A percentile compares a stretch with the other conserved stretches of the same genome.
Evolutionary conservation across 2,888 invertebrate genomes (phyloP).

Genomic region (Agrilus biguttatus): DNA sequence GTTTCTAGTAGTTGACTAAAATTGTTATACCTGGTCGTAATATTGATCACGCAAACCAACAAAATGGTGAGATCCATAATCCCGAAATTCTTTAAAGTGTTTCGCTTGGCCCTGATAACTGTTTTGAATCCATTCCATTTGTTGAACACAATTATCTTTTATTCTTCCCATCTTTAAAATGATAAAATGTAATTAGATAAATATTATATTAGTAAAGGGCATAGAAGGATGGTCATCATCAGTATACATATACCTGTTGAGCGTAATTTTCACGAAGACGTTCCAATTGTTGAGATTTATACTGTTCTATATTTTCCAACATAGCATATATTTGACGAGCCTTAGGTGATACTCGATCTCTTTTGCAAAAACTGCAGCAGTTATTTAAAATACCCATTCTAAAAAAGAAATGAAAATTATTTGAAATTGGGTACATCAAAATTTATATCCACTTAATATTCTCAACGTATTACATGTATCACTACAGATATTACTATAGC

Average conservation of each 20-base stretch:
- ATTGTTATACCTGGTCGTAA: conserved; percentile 61
- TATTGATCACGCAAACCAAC: conserved; percentile 81
- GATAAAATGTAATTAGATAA: conserved; percentile 4
- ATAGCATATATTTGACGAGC: conserved; percentile 75
- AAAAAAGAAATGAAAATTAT: conserved; percentile 22
- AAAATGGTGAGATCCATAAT: conserved; percentile 80
- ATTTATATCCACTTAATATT: no score
- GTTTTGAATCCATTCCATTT: conserved; percentile 86
- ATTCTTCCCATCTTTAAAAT: conserved; percentile 59
- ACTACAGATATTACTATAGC: no score
- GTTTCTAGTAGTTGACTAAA: not conserved
- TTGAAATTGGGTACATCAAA: not conserved
- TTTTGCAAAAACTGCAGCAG: conserved; percentile 61
- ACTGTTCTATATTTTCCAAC: conserved; percentile 80
- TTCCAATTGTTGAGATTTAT: conserved; percentile 80
- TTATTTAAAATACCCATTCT: conserved; percentile 58
- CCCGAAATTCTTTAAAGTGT: conserved; percentile 74
- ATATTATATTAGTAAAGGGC: not conserved
- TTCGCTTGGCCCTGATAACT: conserved; percentile 82
- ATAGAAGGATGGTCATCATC: not conserved
- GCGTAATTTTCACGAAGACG: conserved; percentile 83
- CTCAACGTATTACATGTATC: no score
- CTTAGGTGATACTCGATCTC: conserved; percentile 56
- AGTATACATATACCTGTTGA: conserved; percentile 51
- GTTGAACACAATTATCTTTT: conserved; percentile 84